These are phyloP conservation scores for Acanthurus lineatus DNA, from an alignment of 2,797 vertebrate genomes.

Conservation along the genomic window DNA sequence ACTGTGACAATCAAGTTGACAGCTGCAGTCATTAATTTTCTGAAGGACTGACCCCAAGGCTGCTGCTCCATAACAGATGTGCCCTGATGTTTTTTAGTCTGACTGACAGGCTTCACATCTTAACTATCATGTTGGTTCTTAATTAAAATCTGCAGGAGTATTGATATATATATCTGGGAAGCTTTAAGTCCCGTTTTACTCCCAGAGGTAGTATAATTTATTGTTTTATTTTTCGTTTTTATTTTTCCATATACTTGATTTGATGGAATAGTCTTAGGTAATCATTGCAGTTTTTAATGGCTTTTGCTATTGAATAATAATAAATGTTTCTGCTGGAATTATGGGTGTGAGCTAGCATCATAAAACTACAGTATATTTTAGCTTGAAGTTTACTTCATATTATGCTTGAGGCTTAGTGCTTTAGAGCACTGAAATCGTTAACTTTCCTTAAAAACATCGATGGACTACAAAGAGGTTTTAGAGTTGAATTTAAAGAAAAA, in stretches of 20 bases:
- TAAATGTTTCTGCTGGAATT: constrained; percentile 70
- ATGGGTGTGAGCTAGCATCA: constrained; percentile 72
- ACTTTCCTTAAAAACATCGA: constrained; percentile 66
- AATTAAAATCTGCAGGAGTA: constrained; percentile 49
- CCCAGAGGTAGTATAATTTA: constrained; percentile 83
- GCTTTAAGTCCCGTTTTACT: constrained; percentile 66
- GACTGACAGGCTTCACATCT: constrained; percentile 12
- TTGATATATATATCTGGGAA: constrained; percentile 62
- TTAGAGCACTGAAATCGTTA: constrained; percentile 74
- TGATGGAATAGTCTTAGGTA: constrained; percentile 79
- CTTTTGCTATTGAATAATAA: constrained; percentile 71
- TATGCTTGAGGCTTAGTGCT: constrained; percentile 78
- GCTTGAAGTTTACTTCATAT: constrained; percentile 75
- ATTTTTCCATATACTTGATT: constrained; percentile 78
- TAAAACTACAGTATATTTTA: constrained; percentile 71
- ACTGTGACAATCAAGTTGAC: constrained; percentile 72
- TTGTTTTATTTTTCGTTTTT: constrained; percentile 62
- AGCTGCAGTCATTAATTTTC: constrained; percentile 28
- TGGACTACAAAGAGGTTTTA: constrained; percentile 73
- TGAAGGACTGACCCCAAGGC: constrained; percentile 43
- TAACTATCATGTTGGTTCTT: constrained; percentile 51
- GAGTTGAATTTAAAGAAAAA: constrained; percentile 72
- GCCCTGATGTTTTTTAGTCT: no score
- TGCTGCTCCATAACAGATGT: constrained; percentile 34
- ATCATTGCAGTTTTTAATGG: constrained; percentile 79